A percentile compares a stretch with the other conserved stretches of the same genome.
Conservation (phyloP, 2,797 vertebrate genomes). For the Hippocampus kuda region DNA sequence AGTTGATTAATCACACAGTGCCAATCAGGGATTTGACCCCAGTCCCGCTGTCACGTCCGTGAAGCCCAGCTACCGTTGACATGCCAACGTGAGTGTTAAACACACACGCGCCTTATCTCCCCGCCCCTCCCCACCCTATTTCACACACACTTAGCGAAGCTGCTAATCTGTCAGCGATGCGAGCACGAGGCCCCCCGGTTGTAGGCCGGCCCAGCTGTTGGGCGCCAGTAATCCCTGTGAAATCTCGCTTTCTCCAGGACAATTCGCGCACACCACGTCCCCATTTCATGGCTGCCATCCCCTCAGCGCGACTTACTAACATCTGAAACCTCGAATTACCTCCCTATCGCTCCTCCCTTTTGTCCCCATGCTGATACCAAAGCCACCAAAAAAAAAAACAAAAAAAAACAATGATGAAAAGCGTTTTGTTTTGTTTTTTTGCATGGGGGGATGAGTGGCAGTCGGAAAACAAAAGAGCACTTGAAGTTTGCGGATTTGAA, state of each 20-base stretch:
- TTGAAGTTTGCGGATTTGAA: conserved; percentile 51
- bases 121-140: neutral
- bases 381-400: conserved; percentile 4
- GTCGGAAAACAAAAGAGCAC: conserved; percentile 57
- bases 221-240: conserved; percentile 70
- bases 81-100: conserved; percentile 39
- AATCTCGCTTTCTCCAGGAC: conserved; percentile 68
- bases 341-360: conserved; percentile 21
- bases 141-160: conserved; percentile 16
- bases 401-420: neutral
- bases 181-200: conserved; percentile 46
- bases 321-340: conserved; percentile 11
- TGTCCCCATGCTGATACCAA: conserved; percentile 5
- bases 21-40: conserved; percentile 30
- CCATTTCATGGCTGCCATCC: conserved; percentile 69
- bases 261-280: conserved; percentile 54
- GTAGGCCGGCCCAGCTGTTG: conserved; percentile 62
- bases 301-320: conserved; percentile 55
- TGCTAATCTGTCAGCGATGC: conserved; percentile 66
- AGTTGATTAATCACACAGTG: neutral
- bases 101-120: conserved; percentile 15
- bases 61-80: conserved; percentile 43
- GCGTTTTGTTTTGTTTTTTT: conserved; percentile 6
- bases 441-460: conserved; percentile 36
- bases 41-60: conserved; percentile 28